These are phyloP conservation scores for Danaus melanippus DNA, from an alignment of 1,140 invertebrate genomes.

Conservation along the genomic window DNA sequence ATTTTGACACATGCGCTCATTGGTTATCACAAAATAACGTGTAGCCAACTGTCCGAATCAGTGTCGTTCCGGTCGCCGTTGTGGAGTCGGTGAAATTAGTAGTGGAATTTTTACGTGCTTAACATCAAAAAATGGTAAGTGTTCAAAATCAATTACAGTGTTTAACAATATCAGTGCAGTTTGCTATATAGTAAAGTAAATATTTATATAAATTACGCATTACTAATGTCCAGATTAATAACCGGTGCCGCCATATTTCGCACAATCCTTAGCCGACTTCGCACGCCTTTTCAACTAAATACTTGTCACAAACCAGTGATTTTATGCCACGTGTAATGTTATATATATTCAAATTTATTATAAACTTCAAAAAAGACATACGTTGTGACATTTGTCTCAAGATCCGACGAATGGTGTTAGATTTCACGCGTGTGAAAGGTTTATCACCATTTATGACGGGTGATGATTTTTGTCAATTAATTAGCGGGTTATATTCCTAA, in stretches of 20 bases:
- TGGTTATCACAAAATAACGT: slow-evolving; percentile 49
- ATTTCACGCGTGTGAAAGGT: slow-evolving; percentile 65
- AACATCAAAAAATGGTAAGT: slow-evolving; percentile 72
- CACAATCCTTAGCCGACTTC: slow-evolving; percentile 55
- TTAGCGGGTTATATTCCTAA: slow-evolving; percentile 31
- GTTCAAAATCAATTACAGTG: slow-evolving; percentile 56
- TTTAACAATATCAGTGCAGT: slow-evolving; percentile 40
- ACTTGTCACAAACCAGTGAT: slow-evolving; percentile 67
- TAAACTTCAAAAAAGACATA: background rate
- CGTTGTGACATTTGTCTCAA: slow-evolving; percentile 6
- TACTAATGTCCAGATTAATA: slow-evolving; percentile 32
- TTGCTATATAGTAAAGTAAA: slow-evolving; percentile 22
- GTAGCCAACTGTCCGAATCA: slow-evolving; percentile 63
- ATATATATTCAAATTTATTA: slow-evolving; percentile 7
- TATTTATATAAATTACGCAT: slow-evolving; percentile 29
- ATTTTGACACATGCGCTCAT: slow-evolving; percentile 69
- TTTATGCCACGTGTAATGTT: slow-evolving; percentile 68
- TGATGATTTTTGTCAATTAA: slow-evolving; percentile 13
- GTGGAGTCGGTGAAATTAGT: slow-evolving; percentile 68
- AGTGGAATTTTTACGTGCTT: slow-evolving; percentile 68
- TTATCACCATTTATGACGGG: slow-evolving; percentile 61
- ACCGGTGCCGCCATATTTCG: slow-evolving; percentile 67
- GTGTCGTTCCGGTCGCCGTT: slow-evolving; percentile 69
- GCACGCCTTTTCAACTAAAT: slow-evolving; percentile 64
- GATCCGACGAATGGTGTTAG: slow-evolving; percentile 43